Percentiles rank a stretch among this genome's conserved stretches.
Evolutionary conservation across 2,888 invertebrate genomes (phyloP).

Genomic region (Hoplodrina ambigua): DNA sequence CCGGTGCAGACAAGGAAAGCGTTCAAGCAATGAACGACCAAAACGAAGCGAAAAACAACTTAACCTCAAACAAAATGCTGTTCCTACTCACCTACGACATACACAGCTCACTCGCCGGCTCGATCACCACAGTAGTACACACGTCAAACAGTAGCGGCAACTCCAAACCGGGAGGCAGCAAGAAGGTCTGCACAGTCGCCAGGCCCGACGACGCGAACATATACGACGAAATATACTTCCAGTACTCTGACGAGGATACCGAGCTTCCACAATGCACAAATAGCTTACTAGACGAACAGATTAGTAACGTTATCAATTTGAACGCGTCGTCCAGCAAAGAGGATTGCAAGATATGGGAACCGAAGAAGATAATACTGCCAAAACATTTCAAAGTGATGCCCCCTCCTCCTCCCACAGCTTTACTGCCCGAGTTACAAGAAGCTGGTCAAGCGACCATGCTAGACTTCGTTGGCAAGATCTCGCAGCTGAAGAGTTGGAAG

Average conservation of each 20-base stretch:
- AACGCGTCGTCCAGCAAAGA: slow-evolving; percentile 88
- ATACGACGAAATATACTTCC: slow-evolving; percentile 88
- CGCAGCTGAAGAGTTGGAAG: slow-evolving; percentile 86
- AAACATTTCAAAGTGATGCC: slow-evolving; percentile 84
- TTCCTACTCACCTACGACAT: slow-evolving; percentile 93
- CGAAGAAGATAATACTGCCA: slow-evolving; percentile 82
- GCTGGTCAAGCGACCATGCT: slow-evolving; percentile 81
- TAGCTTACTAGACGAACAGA: slow-evolving; percentile 85
- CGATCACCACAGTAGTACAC: slow-evolving; percentile 84
- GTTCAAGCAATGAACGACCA: slow-evolving; percentile 95
- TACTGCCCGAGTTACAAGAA: slow-evolving; percentile 82
- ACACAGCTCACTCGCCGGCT: slow-evolving; percentile 90
- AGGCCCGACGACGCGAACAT: slow-evolving; percentile 82
- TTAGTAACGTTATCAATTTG: slow-evolving; percentile 89
- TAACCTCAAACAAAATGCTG: slow-evolving; percentile 83
- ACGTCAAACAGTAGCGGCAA: slow-evolving; percentile 85
- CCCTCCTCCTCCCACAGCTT: slow-evolving; percentile 78
- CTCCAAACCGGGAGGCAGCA: slow-evolving; percentile 89
- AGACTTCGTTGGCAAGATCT: slow-evolving; percentile 85
- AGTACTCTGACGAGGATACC: slow-evolving; percentile 91
- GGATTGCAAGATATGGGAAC: slow-evolving; percentile 84
- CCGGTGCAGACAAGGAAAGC: slow-evolving; percentile 81
- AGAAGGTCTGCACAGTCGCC: slow-evolving; percentile 85
- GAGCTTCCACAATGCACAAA: slow-evolving; percentile 88
- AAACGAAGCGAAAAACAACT: slow-evolving; percentile 92